Base-by-base conservation (phyloP, 2,797 vertebrate species). In the Psittacula echo region DNA sequence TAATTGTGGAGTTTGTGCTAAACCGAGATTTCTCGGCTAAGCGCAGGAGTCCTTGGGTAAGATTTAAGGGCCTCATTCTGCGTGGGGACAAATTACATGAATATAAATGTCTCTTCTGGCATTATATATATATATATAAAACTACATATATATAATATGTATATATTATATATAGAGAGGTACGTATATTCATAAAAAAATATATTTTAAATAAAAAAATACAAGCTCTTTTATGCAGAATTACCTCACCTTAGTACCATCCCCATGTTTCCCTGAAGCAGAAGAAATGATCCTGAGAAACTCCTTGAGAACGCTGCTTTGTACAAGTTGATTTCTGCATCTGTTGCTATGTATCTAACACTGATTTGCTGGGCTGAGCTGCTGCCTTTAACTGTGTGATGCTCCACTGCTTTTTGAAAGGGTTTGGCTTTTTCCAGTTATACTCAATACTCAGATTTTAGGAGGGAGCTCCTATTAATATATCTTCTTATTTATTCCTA, bases 381-480 rank as follows among this genome's bases (percentile, higher is more conserved):
- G n/a, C 27, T 95, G 61, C 51, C 53, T 88, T 32, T 51, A 23
- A 39, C 56, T 51, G 16, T 67, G 42, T 29, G 85, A 89, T 87
- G 80, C 77, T 95, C 75, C 56, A 30, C 56, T 58, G 77, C 62
- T 73, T 85, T 75, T 78, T 78, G 61, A 87, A 96, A 85, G 42
- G 82, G 19, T 91, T 95, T 94, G 58, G 56, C 47, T 91, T 87
- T 90, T 74, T 68, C 44, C 68, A 65, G 16, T 67, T 95, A 62
- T 64, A 45, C 66, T 82, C 42, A 78, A 53, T 34, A 45, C 37
- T 81, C 72, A 62, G 77, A 66, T 91, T 86, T 89, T 85, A 65
- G 87, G 65, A 91, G 51, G 72, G 60, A 73, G 68, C 44, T 91
- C 89, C 91, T 93, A 88, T 94, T 96, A 94, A 95, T 97, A 94